phyloP scores from a whole-genome alignment of 92 coral and sea anemone species.

The Galaxea fascicularis region DNA sequence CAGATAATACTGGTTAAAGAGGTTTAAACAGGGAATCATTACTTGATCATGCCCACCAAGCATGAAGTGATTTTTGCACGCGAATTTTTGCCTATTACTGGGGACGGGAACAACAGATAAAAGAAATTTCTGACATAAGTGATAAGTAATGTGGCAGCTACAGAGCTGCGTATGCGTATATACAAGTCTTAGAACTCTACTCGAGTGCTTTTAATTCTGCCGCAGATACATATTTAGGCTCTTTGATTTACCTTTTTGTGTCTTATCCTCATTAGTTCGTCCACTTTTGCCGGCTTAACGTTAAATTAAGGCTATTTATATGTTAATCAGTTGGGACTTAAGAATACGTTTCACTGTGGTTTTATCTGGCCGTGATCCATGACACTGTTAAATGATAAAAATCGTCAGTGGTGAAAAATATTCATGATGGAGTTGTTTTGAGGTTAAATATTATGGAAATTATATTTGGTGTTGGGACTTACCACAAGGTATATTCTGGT shows the following conservation, averaged over 20 bases:
- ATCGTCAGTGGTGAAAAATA: no score
- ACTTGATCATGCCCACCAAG: neutral
- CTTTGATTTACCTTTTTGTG: neutral
- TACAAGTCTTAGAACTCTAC: constrained; percentile 17
- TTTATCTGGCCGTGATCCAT: no score
- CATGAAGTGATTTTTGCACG: neutral
- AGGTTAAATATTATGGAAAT: no score
- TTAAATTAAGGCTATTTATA: neutral
- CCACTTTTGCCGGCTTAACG: neutral
- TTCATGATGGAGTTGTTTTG: no score
- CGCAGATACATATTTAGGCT: no score
- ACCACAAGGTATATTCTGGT: no score
- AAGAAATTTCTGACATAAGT: no score
- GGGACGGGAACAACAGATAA: neutral
- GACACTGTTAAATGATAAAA: no score
- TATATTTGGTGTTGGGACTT: no score
- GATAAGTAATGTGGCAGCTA: no score
- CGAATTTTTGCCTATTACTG: neutral
- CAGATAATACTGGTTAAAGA: no score
- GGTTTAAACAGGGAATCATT: neutral
- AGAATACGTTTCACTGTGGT: neutral
- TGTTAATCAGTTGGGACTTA: neutral
- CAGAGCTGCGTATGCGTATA: neutral
- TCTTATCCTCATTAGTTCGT: neutral
- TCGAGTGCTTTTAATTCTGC: neutral